Percentiles rank a stretch among this genome's conserved stretches.
phyloP scores from a whole-genome alignment of 2,888 invertebrate genomes.

The Papilio demoleus region DNA sequence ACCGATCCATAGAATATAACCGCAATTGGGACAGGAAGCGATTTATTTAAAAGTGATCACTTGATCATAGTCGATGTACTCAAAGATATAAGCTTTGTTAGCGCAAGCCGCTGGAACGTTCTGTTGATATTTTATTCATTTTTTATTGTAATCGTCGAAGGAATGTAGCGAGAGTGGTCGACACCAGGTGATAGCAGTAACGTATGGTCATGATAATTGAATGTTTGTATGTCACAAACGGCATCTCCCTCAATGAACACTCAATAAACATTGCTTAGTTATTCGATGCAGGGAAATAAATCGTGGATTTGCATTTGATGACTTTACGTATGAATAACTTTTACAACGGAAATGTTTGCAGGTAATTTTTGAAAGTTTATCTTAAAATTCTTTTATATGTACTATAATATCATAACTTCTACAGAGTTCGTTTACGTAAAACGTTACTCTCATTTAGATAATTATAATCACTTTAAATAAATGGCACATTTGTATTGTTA shows the following conservation, averaged over 20 bases:
- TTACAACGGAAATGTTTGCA: neutral
- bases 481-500: neutral
- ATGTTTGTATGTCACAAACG: constrained; percentile 42
- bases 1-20: constrained; percentile 55
- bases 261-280: constrained; percentile 37
- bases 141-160: constrained; percentile 44
- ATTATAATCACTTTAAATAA: too few species aligned
- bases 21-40: constrained; percentile 70
- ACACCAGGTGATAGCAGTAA: constrained; percentile 50
- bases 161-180: constrained; percentile 47
- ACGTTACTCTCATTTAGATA: too few species aligned
- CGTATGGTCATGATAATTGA: constrained; percentile 47
- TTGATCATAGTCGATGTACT: constrained; percentile 64
- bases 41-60: constrained; percentile 73
- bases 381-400: too few species aligned
- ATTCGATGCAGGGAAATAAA: constrained; percentile 30
- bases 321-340: constrained; percentile 15
- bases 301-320: constrained; percentile 35
- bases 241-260: constrained; percentile 38
- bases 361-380: too few species aligned
- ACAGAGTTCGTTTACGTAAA: too few species aligned
- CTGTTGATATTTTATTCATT: constrained; percentile 47
- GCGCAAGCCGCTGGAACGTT: constrained; percentile 47
- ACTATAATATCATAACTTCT: too few species aligned
- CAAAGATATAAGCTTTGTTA: constrained; percentile 61